phyloP scores from a whole-genome alignment of 30 jellyfish, hydroid and myxozoan species.

The Aurelia sp. region DNA sequence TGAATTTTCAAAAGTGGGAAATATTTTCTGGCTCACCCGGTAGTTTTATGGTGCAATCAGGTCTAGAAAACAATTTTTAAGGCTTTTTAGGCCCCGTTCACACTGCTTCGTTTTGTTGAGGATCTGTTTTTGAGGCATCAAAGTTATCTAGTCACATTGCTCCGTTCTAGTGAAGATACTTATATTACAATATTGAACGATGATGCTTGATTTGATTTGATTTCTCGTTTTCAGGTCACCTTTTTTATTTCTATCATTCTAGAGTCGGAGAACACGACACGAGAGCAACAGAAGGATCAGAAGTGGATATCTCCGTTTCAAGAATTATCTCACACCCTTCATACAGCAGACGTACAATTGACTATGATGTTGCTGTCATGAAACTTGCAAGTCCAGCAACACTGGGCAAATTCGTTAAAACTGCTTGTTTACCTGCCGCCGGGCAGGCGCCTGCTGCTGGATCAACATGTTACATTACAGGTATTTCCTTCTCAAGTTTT shows the following conservation, averaged over 20 bases:
- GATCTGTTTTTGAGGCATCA: too few species aligned
- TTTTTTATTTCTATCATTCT: not conserved
- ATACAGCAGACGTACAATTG: slow-evolving; percentile 53
- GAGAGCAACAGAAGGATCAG: slow-evolving; percentile 41
- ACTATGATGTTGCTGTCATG: slow-evolving; percentile 78
- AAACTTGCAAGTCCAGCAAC: slow-evolving; percentile 73
- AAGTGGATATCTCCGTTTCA: slow-evolving; percentile 45
- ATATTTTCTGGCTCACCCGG: too few species aligned
- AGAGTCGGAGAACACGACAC: slow-evolving; percentile 68
- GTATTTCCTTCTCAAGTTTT: slow-evolving; percentile 16
- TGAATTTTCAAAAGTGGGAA: too few species aligned
- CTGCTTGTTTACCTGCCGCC: slow-evolving; percentile 82
- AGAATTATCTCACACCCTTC: slow-evolving; percentile 48
- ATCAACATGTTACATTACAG: slow-evolving; percentile 78
- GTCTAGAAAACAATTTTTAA: too few species aligned
- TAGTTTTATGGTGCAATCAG: too few species aligned
- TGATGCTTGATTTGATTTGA: too few species aligned
- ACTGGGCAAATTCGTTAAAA: slow-evolving; percentile 42
- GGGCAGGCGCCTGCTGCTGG: slow-evolving; percentile 67
- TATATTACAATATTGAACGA: too few species aligned
- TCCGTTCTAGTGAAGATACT: too few species aligned
- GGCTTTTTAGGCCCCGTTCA: too few species aligned
- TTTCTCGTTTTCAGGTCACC: too few species aligned
- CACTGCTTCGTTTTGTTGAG: too few species aligned
- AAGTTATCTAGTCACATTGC: too few species aligned